Evolutionary conservation across 1,140 invertebrate genomes (phyloP).

Genomic region (Ips typographus): DNA sequence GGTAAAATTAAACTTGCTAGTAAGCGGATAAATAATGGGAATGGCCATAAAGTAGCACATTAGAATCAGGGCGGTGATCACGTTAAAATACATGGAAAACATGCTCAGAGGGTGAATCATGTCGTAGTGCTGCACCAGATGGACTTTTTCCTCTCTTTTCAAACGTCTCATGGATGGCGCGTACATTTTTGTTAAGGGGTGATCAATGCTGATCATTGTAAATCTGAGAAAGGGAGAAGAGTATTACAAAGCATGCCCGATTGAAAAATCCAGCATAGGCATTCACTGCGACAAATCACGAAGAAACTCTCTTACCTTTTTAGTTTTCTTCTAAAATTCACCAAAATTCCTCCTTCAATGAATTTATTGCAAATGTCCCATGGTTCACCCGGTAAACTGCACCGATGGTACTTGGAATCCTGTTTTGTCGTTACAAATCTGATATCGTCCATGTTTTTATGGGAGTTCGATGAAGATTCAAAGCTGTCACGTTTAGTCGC

Average conservation of each 20-base stretch:
- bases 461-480: background rate
- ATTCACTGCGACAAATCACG: background rate
- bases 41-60: conserved; percentile 1
- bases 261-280: background rate
- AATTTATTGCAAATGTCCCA: conserved; percentile 14
- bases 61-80: background rate
- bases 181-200: conserved; percentile 4
- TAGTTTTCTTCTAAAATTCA: conserved; percentile 14
- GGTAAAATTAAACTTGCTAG: background rate
- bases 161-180: conserved; percentile 9
- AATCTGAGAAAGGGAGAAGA: background rate
- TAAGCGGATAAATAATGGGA: conserved; percentile 6
- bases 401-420: conserved; percentile 6
- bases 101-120: conserved; percentile 19
- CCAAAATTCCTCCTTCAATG: conserved; percentile 8
- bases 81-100: conserved; percentile 10
- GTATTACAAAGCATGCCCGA: background rate
- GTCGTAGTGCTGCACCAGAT: conserved; percentile 12
- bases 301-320: conserved; percentile 9
- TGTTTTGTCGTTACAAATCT: conserved; percentile 4
- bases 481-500: too few relatives aligned
- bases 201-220: conserved; percentile 6
- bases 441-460: background rate
- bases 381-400: conserved; percentile 7
- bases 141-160: conserved; percentile 13